A percentile compares a stretch with the other conserved stretches of the same genome.
phyloP scores from a whole-genome alignment of 2,888 invertebrate species.

The Helleia helle region DNA sequence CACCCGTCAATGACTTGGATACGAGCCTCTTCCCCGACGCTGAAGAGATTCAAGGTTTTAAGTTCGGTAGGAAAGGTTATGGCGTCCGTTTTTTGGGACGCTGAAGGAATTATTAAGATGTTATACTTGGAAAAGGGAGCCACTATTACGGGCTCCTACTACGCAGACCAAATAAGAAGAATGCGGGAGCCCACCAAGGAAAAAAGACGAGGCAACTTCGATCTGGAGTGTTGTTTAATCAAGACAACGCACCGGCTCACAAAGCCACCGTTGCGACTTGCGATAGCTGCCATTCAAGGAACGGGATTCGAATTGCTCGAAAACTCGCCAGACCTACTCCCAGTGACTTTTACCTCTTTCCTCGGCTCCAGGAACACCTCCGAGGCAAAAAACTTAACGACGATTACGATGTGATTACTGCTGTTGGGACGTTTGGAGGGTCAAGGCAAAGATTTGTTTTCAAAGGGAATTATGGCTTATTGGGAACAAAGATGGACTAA shows the following conservation, averaged over 20 bases:
- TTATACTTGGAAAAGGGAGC: too few species aligned
- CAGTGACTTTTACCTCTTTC: conserved; percentile 22
- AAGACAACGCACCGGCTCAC: conserved; percentile 20
- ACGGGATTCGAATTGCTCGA: conserved; percentile 17
- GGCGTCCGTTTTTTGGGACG: too few species aligned
- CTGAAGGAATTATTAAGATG: too few species aligned
- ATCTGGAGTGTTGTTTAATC: conserved; percentile 15
- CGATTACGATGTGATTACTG: conserved; percentile 15
- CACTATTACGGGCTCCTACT: conserved; percentile 11
- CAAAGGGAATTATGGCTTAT: conserved; percentile 11
- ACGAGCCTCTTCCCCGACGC: too few species aligned
- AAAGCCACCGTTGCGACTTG: conserved; percentile 19
- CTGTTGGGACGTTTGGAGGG: conserved; percentile 16
- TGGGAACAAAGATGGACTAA: conserved; percentile 15
- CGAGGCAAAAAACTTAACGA: too few species aligned
- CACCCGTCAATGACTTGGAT: too few species aligned
- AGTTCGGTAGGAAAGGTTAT: too few species aligned
- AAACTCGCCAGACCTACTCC: conserved; percentile 20
- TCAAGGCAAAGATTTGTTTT: conserved; percentile 14
- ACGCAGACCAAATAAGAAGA: conserved; percentile 15
- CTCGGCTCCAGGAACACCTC: conserved; percentile 21
- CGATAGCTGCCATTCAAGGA: conserved; percentile 22
- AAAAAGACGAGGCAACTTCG: conserved; percentile 15
- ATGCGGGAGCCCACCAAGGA: conserved; percentile 14
- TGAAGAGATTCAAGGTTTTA: too few species aligned